phyloP scores from a whole-genome alignment of 2,113 vertebrate genomes.

The Globicephala melas region DNA sequence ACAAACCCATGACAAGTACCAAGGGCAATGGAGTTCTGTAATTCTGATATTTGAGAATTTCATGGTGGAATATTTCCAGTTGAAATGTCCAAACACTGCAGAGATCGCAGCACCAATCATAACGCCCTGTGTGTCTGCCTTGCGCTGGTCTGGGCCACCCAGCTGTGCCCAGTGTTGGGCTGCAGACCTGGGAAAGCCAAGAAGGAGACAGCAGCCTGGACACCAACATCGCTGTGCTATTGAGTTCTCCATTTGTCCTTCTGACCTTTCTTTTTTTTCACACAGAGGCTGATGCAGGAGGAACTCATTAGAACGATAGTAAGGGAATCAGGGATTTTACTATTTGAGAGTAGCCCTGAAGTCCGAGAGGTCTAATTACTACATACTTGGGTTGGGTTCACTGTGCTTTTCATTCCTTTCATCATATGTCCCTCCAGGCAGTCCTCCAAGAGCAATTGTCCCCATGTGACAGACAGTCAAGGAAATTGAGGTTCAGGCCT shows the following conservation, averaged over 20 bases:
- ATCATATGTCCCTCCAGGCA: neutral
- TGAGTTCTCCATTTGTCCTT: neutral
- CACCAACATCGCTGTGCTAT: neutral
- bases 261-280: neutral
- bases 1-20: neutral
- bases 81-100: neutral
- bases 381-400: neutral
- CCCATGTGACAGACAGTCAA: neutral
- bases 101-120: neutral
- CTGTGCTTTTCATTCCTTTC: constrained; percentile 23
- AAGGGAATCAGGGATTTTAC: neutral
- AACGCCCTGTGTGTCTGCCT: neutral
- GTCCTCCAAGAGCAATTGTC: neutral
- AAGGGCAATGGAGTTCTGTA: neutral
- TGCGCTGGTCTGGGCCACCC: rapidly evolving
- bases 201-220: neutral
- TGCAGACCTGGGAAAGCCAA: neutral
- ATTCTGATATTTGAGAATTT: neutral
- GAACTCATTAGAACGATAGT: neutral
- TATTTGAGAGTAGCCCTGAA: neutral
- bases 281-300: neutral
- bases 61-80: neutral
- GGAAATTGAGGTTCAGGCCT: neutral
- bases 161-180: neutral
- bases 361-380: neutral